Evolutionary conservation across 2,113 vertebrate species (phyloP).

Genomic region (Lycocorax pyrrhopterus): DNA sequence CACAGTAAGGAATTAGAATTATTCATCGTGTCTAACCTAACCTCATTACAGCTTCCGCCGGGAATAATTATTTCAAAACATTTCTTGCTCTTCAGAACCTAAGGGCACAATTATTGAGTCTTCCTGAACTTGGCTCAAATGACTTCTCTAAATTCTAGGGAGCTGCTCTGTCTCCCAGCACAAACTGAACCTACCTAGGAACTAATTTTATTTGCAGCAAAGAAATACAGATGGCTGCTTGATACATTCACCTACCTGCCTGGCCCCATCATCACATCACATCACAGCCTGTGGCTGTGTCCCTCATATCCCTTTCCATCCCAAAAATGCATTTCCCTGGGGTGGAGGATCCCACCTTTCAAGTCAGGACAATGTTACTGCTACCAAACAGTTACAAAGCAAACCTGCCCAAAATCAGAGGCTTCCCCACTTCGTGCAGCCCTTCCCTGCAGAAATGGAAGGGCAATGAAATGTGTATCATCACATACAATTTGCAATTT

Average conservation of each 20-base stretch:
- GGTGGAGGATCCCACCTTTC: not conserved
- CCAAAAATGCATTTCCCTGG: not conserved
- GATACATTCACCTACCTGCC: not conserved
- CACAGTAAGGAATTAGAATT: slow-evolving; percentile 34
- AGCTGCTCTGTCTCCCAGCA: not conserved
- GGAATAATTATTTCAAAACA: slow-evolving; percentile 33
- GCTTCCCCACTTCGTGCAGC: not conserved
- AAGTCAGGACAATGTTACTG: not conserved
- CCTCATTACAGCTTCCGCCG: not conserved
- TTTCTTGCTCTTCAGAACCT: slow-evolving; percentile 17
- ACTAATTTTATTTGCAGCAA: not conserved
- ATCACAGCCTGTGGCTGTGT: not conserved
- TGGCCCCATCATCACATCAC: not conserved
- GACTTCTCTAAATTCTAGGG: not conserved
- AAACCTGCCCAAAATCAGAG: not conserved
- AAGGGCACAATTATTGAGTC: not conserved
- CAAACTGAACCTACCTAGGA: not conserved
- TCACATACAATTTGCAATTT: not conserved
- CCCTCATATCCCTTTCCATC: not conserved
- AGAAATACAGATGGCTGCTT: not conserved
- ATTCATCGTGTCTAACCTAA: slow-evolving; percentile 35
- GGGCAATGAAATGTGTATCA: not conserved
- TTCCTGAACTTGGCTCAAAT: not conserved
- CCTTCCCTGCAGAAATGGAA: not conserved
- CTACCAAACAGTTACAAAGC: not conserved